Evolutionary conservation across 2,888 invertebrate species (phyloP).

Genomic region (Agrotis exclamationis): DNA sequence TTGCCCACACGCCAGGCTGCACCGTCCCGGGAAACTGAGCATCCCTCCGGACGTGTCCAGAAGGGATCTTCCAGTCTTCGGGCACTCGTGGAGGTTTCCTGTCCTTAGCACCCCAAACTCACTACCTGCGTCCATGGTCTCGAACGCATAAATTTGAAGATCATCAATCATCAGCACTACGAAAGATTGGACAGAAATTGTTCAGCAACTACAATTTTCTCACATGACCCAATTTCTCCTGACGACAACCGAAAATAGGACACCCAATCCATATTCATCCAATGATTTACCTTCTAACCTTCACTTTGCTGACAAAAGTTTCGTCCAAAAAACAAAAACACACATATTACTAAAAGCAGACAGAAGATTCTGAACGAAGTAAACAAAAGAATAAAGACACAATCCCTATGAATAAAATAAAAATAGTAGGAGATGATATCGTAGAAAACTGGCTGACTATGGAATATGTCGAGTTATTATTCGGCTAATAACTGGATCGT

Average conservation of each 20-base stretch:
- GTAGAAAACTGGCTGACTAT: conserved; percentile 83
- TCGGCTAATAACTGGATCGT: conserved; percentile 87
- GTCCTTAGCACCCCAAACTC: too few species aligned
- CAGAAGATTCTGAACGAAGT: conserved; percentile 69
- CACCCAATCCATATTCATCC: conserved; percentile 29
- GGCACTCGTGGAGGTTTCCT: too few species aligned
- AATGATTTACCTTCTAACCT: conserved; percentile 62
- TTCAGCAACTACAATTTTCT: conserved; percentile 15
- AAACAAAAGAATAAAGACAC: conserved; percentile 89
- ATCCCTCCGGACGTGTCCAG: too few species aligned
- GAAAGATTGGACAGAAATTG: background rate
- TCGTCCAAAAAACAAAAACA: conserved; percentile 63
- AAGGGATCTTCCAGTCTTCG: too few species aligned
- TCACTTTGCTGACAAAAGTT: conserved; percentile 58
- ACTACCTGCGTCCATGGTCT: too few species aligned
- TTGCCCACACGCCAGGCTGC: too few species aligned
- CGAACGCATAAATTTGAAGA: background rate
- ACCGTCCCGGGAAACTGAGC: too few species aligned
- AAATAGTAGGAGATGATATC: conserved; percentile 89
- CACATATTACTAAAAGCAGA: conserved; percentile 60
- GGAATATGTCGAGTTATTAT: conserved; percentile 89
- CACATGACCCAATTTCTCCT: conserved; percentile 43
- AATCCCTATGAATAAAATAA: conserved; percentile 90
- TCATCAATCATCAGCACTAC: background rate
- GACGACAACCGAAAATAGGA: conserved; percentile 40